Percentiles rank a stretch among this genome's conserved stretches.
phyloP scores from a whole-genome alignment of 2,797 vertebrate species.

The Selene dorsalis region DNA sequence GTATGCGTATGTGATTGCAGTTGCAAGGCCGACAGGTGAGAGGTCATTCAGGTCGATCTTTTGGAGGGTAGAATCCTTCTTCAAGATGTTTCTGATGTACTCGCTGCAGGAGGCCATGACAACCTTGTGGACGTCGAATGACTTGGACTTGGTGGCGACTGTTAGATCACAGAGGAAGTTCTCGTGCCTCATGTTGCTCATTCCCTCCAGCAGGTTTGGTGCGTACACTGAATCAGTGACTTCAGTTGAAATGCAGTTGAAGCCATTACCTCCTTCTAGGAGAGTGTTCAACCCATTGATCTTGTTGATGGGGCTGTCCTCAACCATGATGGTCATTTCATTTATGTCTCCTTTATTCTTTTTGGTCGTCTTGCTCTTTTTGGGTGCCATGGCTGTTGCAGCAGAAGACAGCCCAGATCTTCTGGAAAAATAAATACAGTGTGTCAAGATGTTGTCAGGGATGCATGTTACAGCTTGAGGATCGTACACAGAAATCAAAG shows the following conservation, averaged over 20 bases:
- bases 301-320: slow-evolving; percentile 93
- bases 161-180: slow-evolving; percentile 97
- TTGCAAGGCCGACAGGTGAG: slow-evolving; percentile 93
- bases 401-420: slow-evolving; percentile 88
- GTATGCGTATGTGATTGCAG: slow-evolving; percentile 96
- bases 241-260: slow-evolving; percentile 97
- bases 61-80: slow-evolving; percentile 91
- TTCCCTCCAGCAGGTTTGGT: slow-evolving; percentile 93
- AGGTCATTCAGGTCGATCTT: slow-evolving; percentile 95
- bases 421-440: slow-evolving; percentile 63
- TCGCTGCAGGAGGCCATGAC: slow-evolving; percentile 98
- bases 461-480: not conserved
- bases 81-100: slow-evolving; percentile 93
- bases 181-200: slow-evolving; percentile 95
- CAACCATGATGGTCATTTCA: slow-evolving; percentile 94
- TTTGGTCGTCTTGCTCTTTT: slow-evolving; percentile 95
- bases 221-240: slow-evolving; percentile 92
- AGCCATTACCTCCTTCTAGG: slow-evolving; percentile 94
- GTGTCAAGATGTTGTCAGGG: slow-evolving; percentile 23
- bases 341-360: slow-evolving; percentile 95
- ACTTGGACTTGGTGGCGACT: slow-evolving; percentile 95
- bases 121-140: slow-evolving; percentile 95
- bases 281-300: slow-evolving; percentile 93
- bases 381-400: slow-evolving; percentile 96
- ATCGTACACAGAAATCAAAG: not conserved